Evolutionary conservation across 2,113 vertebrate genomes (phyloP).

Genomic region (Tachycineta bicolor): DNA sequence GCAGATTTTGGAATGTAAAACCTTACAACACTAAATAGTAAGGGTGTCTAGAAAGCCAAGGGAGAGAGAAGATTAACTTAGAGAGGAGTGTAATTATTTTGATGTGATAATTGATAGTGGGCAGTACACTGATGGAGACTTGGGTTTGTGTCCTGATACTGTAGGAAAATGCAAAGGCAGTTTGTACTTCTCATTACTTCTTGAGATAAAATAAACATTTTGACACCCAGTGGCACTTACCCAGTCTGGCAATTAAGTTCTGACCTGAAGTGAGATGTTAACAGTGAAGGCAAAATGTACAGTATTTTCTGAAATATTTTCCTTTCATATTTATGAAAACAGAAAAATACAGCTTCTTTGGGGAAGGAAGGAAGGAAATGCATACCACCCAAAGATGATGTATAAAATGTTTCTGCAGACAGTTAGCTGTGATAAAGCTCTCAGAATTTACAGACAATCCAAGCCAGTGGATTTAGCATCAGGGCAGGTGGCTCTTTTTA

Average conservation of each 20-base stretch:
- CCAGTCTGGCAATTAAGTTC: background rate
- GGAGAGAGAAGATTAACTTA: background rate
- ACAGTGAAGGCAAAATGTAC: background rate
- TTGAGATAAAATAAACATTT: background rate
- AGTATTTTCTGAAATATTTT: background rate
- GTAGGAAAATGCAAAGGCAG: background rate
- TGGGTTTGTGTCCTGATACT: background rate
- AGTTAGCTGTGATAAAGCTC: background rate
- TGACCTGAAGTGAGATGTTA: background rate
- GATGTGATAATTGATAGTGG: background rate
- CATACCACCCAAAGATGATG: background rate
- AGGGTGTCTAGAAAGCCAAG: background rate
- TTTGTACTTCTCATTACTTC: background rate
- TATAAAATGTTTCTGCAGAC: background rate
- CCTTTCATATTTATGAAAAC: background rate
- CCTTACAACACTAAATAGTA: background rate
- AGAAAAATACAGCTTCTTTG: background rate
- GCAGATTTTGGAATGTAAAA: background rate
- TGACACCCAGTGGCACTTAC: background rate
- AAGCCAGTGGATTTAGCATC: background rate
- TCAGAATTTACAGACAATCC: background rate
- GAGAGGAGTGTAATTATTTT: background rate
- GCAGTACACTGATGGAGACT: background rate
- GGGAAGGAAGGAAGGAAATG: background rate
- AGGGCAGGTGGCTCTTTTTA: background rate